A percentile compares a stretch with the other conserved stretches of the same genome.
phyloP scores from a whole-genome alignment of 1,140 invertebrate species.

The Drosophila kanapiae region DNA sequence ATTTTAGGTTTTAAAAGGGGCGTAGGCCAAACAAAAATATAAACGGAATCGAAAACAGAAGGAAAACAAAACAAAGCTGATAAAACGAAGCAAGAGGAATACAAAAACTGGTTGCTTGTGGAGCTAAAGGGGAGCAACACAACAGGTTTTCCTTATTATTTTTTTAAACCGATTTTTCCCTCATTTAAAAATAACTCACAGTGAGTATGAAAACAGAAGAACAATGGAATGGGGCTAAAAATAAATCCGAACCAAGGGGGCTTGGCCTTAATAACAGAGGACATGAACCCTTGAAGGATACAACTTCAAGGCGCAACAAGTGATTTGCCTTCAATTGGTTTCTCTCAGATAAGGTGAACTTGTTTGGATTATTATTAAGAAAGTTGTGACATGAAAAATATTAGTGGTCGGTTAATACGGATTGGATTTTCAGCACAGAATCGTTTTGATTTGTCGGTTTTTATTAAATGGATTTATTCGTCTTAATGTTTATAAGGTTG shows the following conservation, averaged over 20 bases:
- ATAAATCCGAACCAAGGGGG: constrained; percentile 18
- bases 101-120: constrained; percentile 59
- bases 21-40: constrained; percentile 25
- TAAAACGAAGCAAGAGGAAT: constrained; percentile 40
- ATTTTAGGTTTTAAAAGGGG: constrained; percentile 34
- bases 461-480: background rate
- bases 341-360: background rate
- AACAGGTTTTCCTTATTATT: constrained; percentile 52
- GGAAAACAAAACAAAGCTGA: constrained; percentile 45
- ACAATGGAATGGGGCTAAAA: constrained; percentile 44
- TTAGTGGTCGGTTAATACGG: background rate
- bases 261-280: constrained; percentile 25
- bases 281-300: constrained; percentile 11
- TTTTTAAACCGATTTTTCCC: constrained; percentile 19
- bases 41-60: constrained; percentile 27
- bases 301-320: constrained; percentile 31
- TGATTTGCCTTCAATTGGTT: constrained; percentile 3
- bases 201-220: constrained; percentile 28
- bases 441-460: background rate
- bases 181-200: constrained; percentile 36
- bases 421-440: background rate
- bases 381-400: constrained; percentile 3
- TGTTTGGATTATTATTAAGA: constrained; percentile 2
- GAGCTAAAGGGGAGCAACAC: constrained; percentile 10
- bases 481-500: background rate